Evolutionary conservation across 2,113 vertebrate species (phyloP).

Genomic region (Tinamus guttatus): DNA sequence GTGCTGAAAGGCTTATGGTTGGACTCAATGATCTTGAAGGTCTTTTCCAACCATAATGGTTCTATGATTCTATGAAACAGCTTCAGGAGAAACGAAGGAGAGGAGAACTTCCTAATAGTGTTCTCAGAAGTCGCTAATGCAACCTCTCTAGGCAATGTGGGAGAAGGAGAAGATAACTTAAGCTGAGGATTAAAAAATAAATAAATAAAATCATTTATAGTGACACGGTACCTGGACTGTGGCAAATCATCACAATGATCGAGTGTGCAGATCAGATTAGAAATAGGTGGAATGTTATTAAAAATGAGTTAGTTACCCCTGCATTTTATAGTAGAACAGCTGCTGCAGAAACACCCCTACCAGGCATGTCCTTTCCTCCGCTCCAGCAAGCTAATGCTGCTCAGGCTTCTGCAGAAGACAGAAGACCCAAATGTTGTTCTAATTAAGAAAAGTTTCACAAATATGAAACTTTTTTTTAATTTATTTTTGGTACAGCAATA

Average conservation of each 20-base stretch:
- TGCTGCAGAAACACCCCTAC: background rate
- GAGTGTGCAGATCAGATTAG: background rate
- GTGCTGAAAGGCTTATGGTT: too few species aligned
- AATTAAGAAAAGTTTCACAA: background rate
- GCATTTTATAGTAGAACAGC: background rate
- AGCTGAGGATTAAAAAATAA: background rate
- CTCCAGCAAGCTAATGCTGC: background rate
- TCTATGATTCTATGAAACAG: background rate
- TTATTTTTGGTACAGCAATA: background rate
- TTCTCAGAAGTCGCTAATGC: background rate
- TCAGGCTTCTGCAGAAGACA: background rate
- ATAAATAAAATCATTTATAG: background rate
- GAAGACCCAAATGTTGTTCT: background rate
- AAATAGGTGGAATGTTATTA: background rate
- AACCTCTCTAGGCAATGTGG: background rate
- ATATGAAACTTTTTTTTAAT: background rate
- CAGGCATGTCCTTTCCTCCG: background rate
- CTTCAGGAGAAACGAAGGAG: fast-evolving
- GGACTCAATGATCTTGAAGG: too few species aligned
- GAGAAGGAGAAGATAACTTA: background rate
- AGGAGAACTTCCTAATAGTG: background rate
- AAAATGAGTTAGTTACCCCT: background rate
- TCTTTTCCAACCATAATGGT: too few species aligned
- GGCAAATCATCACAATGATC: background rate
- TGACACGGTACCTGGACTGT: fast-evolving